Conservation (phyloP, 2,797 vertebrate species). For the Bufotes viridis region DNA sequence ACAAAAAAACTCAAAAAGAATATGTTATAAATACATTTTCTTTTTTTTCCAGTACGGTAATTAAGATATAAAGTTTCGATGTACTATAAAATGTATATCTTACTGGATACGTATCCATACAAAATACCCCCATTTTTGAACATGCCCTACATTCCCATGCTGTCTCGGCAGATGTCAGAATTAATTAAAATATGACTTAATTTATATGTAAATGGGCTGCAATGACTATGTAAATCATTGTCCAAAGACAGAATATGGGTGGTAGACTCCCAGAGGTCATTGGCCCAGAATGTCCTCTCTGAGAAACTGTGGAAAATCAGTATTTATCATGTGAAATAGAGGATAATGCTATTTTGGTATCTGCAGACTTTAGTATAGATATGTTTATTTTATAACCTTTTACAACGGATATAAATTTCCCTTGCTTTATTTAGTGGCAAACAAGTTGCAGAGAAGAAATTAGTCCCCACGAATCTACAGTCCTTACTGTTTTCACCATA, state of each 20-base stretch:
- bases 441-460: background rate
- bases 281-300: conserved; percentile 66
- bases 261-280: conserved; percentile 65
- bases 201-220: conserved; percentile 2
- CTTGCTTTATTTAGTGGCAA: background rate
- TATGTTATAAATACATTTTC: background rate
- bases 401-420: background rate
- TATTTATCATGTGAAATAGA: background rate
- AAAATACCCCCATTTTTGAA: background rate
- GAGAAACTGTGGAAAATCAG: conserved; percentile 64
- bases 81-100: background rate
- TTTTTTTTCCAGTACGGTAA: background rate
- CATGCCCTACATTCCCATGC: background rate
- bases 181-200: background rate
- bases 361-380: background rate
- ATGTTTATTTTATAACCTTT: background rate
- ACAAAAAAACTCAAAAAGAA: background rate
- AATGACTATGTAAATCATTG: conserved; percentile 31
- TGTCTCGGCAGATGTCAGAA: background rate
- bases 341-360: background rate
- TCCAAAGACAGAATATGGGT: conserved; percentile 42
- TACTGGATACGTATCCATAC: background rate
- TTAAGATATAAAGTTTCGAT: background rate
- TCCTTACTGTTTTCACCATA: background rate
- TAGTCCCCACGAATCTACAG: background rate